These are phyloP conservation scores for Heliconius hermathena DNA, from an alignment of 1,140 invertebrate genomes.

Conservation along the genomic window DNA sequence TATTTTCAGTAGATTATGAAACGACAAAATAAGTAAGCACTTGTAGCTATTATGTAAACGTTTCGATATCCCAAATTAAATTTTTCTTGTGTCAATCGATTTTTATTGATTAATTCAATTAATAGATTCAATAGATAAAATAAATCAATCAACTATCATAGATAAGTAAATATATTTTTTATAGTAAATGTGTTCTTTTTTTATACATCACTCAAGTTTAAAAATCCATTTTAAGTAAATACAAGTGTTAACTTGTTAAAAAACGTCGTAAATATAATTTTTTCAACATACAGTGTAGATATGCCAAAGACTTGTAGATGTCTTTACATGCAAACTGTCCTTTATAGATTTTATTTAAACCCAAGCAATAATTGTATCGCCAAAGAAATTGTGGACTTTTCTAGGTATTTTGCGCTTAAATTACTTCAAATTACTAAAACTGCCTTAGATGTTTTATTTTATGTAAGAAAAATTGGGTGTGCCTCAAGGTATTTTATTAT, in stretches of 20 bases:
- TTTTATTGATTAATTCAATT: no score
- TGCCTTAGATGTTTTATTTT: neutral
- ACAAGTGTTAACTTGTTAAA: neutral
- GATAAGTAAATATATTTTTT: no score
- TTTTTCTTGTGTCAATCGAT: no score
- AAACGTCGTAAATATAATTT: slow-evolving; percentile 39
- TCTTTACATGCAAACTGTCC: slow-evolving; percentile 58
- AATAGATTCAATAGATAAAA: no score
- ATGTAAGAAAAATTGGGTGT: neutral
- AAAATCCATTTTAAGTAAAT: neutral
- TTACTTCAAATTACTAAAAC: slow-evolving; percentile 14
- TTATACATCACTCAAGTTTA: neutral
- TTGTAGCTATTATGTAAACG: neutral
- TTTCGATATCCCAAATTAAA: neutral
- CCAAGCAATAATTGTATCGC: slow-evolving; percentile 64
- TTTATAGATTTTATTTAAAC: slow-evolving; percentile 53
- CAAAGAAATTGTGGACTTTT: slow-evolving; percentile 64
- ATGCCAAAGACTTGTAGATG: slow-evolving; percentile 75
- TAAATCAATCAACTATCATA: no score
- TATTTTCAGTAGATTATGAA: slow-evolving; percentile 30
- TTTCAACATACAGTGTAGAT: slow-evolving; percentile 78
- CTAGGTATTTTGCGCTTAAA: slow-evolving; percentile 34
- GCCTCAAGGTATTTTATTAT: neutral
- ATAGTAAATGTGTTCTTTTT: no score
- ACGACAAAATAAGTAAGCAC: neutral